These are phyloP conservation scores for Cynaeus angustus DNA, from an alignment of 2,888 invertebrate genomes.

Conservation along the genomic window DNA sequence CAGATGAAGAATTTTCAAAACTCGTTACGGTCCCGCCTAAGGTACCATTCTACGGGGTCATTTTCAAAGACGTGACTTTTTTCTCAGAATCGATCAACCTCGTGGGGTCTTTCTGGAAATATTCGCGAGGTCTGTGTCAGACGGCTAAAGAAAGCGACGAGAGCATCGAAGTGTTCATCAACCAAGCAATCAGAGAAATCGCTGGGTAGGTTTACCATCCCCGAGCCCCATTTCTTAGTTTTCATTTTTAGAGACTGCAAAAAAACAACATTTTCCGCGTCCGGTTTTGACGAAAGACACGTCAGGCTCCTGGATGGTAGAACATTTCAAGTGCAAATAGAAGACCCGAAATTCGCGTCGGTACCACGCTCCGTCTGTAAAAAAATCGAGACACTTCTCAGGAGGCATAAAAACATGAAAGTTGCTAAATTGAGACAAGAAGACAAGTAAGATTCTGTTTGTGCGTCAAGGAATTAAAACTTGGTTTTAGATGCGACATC, in stretches of 20 bases:
- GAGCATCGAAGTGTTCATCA: constrained; percentile 18
- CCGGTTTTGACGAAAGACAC: constrained; percentile 3
- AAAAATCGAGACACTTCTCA: constrained; percentile 19
- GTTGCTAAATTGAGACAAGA: constrained; percentile 14
- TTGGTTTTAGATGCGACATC: too few species aligned
- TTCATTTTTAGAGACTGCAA: constrained; percentile 10
- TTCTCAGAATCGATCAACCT: constrained; percentile 23
- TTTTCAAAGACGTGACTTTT: not conserved
- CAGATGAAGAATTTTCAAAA: constrained; percentile 13
- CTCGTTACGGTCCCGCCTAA: constrained; percentile 9
- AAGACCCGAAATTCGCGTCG: constrained; percentile 16
- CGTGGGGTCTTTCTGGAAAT: constrained; percentile 27
- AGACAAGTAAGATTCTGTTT: constrained; percentile 4
- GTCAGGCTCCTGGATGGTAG: constrained; percentile 21
- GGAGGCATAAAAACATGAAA: not conserved
- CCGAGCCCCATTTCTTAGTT: not conserved
- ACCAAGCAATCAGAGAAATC: constrained; percentile 5
- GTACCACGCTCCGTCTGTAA: not conserved
- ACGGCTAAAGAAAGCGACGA: not conserved
- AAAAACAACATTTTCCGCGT: not conserved
- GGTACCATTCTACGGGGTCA: constrained; percentile 7
- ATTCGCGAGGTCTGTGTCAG: constrained; percentile 16
- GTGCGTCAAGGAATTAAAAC: not conserved
- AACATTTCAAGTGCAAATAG: constrained; percentile 12
- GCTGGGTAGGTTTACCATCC: not conserved